Evolutionary conservation across 2,888 invertebrate species (phyloP).

Genomic region (Carcina quercana): DNA sequence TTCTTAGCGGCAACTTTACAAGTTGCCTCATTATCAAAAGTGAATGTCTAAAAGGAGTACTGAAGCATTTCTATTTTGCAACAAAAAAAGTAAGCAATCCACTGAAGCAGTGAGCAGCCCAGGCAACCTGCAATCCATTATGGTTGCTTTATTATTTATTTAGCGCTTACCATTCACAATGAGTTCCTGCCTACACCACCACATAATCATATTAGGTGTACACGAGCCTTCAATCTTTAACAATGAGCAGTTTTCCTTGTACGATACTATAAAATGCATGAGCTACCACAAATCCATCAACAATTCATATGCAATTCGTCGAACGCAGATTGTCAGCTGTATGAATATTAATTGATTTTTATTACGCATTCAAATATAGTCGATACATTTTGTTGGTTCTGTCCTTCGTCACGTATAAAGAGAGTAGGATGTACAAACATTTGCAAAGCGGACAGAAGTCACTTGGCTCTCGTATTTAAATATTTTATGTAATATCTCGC

Average conservation of each 20-base stretch:
- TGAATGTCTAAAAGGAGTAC: too few species aligned
- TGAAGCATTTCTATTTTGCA: too few species aligned
- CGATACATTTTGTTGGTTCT: slow-evolving; percentile 44
- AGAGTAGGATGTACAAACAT: slow-evolving; percentile 31
- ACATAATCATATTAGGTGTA: slow-evolving; percentile 8
- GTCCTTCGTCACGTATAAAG: slow-evolving; percentile 28
- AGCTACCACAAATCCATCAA: slow-evolving; percentile 45
- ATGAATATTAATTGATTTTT: slow-evolving; percentile 50
- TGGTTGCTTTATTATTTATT: slow-evolving; percentile 6
- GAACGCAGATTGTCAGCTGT: slow-evolving; percentile 44
- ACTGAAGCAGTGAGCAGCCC: too few species aligned
- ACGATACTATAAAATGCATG: slow-evolving; percentile 47
- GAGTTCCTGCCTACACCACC: too few species aligned
- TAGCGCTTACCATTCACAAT: slow-evolving; percentile 1
- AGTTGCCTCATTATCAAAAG: too few species aligned
- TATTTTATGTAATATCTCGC: too few species aligned
- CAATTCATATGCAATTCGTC: slow-evolving; percentile 52
- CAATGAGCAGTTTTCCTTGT: slow-evolving; percentile 46
- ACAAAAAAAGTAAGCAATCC: too few species aligned
- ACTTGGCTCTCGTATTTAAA: not conserved
- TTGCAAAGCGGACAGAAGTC: too few species aligned
- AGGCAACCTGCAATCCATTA: slow-evolving; percentile 8
- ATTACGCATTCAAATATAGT: slow-evolving; percentile 21
- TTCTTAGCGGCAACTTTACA: too few species aligned
- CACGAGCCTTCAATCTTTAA: slow-evolving; percentile 21